Evolutionary conservation across 35 echinoderm and acorn worm genomes (phyloP), one percentile per base, ranked within the genome.

Genomic region (Apostichopus parvimensis): DNA sequence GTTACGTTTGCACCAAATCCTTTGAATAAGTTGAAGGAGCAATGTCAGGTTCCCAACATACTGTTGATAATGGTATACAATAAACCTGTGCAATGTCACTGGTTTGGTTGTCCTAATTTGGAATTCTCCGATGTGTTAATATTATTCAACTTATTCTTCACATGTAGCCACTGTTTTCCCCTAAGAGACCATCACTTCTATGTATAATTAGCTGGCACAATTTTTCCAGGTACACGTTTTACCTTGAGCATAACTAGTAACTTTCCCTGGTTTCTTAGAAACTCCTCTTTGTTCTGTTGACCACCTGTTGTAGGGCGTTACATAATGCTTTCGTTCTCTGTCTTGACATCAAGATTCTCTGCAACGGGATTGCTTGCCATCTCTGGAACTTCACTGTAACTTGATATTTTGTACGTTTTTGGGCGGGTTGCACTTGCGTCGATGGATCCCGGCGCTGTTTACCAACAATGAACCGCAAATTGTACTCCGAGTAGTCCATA

Each of bases 101-200:
- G 26, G 26, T 28, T 28, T 28, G 26, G 26, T 28, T 28, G 26
- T 28, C 26, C 26, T 28, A 90, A 61, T 75, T 79, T 91, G 2
- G n/a, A 24, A 12, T 79, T 91, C 34, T 56, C 45, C 23, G 72
- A 9, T 56, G 71, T 91, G 15, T 91, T 91, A 1, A 78, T 77
- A 56, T 78, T 91, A 18, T 91, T 72, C 6, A 91, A 18, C 78
- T 91, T 91, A 55, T 91, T 91, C 14, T 91, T 91, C 6, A 91
- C 73, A 56, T 91, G 54, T 24, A 78, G 17, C 89, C 89, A 91
- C 4, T 12, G 9, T 24, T 91, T 91, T 91, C 77, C 4, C 52
- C 61, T 88, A 88, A 17, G 5, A 88, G 6, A 9, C 86, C 86
- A 28, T 88, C 71, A 61, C 86, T 88, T 88, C 60, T 88, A 1